Base-by-base conservation (phyloP, 2,797 vertebrate species). In the Lycodopsis pacificus region DNA sequence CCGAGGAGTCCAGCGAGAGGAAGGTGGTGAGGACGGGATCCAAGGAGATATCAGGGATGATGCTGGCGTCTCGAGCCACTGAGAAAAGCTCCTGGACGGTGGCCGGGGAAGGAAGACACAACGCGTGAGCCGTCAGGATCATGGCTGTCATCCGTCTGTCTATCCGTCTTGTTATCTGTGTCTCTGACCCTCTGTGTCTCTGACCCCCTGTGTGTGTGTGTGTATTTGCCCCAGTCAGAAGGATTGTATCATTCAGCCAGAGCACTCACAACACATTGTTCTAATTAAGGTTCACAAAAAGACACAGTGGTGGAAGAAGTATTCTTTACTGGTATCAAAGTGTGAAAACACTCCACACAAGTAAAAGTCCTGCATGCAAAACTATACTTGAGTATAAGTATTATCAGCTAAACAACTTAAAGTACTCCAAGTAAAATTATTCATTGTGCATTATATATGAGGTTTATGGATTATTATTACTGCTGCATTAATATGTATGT, bases 31-130 rank as follows among this genome's bases (percentile, higher is more conserved):
- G 89, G 49, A 91, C 85, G 0, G 93, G 93, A 62, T 94, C 92
- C 80, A 94, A 7, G 42, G 92, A 93, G 40, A 93, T 84, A 2
- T 94, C 89, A 0, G 93, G 93, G 62, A 93, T 27, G 65, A 88
- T 53, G 62, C 25, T 65, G 63, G 88, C 88, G 0, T 93, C 92
- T 13, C 86, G 89, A 42, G 93, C 90, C 68, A 88, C 88, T 0
- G 34, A 88, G 70, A 93, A 93, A 3, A 94, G 81, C 81, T 92
- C 89, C 40, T 90, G 91, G 48, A 94, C 77, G 0, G 88, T 93
- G 79, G 75, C 63, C 4, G 57, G 67, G 64, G 89, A 91, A 0
- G 93, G 93, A 36, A 94, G 90, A 62, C 93, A 94, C 13, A 87
- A 17, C 20, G 32, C 71, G 30, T 2, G 83, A 38, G 75, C 81